Conservation (phyloP, 2,113 vertebrate genomes). For the Cettia cetti region DNA sequence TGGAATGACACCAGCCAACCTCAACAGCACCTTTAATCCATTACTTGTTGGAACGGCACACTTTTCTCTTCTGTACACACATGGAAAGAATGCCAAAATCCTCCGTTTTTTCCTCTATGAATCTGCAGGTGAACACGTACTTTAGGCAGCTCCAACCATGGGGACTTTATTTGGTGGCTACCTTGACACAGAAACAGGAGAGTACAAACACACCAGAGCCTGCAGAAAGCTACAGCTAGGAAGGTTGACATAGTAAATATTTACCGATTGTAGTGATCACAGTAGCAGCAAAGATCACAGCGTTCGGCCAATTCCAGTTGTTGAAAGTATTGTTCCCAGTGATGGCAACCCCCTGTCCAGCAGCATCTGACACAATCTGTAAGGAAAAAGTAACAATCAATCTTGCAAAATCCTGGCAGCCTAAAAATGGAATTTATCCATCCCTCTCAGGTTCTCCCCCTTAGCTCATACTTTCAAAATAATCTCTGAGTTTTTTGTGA, state of each 20-base stretch:
- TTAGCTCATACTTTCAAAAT: background rate
- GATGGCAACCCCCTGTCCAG: conserved; percentile 92
- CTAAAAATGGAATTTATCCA: background rate
- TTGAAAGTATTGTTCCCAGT: conserved; percentile 92
- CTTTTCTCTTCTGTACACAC: background rate
- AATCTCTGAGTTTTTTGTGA: background rate
- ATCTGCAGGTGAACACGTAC: background rate
- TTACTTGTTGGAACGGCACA: background rate
- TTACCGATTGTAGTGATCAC: conserved; percentile 97
- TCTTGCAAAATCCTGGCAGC: background rate
- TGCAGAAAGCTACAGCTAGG: background rate
- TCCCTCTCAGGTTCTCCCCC: background rate
- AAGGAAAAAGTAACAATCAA: background rate
- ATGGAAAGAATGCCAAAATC: background rate
- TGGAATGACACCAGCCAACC: background rate
- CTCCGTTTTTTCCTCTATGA: rapidly evolving
- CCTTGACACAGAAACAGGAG: background rate
- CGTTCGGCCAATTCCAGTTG: conserved; percentile 99
- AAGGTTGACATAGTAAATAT: background rate
- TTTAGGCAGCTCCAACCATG: background rate
- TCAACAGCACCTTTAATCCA: background rate
- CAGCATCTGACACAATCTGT: conserved; percentile 89
- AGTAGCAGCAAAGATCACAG: conserved; percentile 96
- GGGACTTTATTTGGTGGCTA: background rate
- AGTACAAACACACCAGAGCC: background rate